Base-by-base conservation (phyloP, 2,888 invertebrate genomes). In the Seira musarum region DNA sequence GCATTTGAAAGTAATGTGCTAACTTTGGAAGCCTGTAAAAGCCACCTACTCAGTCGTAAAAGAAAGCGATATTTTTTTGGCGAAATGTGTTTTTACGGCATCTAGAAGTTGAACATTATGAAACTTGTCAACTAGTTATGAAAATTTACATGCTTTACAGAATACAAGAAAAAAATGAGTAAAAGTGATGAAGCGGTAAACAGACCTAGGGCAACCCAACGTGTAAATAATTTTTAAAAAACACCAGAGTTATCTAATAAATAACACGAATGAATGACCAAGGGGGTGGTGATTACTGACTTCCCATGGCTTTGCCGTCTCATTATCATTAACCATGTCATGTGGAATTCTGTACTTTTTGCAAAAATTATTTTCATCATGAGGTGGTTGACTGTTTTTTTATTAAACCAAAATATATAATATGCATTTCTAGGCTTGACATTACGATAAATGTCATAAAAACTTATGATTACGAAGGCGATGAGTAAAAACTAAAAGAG, bases 261-360 rank as follows among this genome's bases (percentile, higher is more conserved):
- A 40, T 13, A 40, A 40, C 6, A 8, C 13, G 40, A 40, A 40
- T 40, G 40, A 40, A 40, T 40, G 40, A 13, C 57, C n/a, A 61
- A 61, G 22, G 61, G 19, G 13, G 46, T 46, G 46, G 8, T 2
- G 19, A 61, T 13, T 57, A 5, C 17, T 63, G n/a, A 63, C 63
- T 22, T 21, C 63, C 63, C 63, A 64, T 64, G 25, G 64, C 30
- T 64, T 64, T n/a, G 8, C 25, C 21, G 24, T 64, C 64, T 63
- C 63, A 63, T 63, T 21, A 21, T 3, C 63, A 63, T n/a, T 63
- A 63, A 63, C 21, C n/a, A n/a, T n/a, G n/a, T n/a, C n/a, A n/a
- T n/a, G n/a, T n/a, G n/a, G n/a, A 61, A 19, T 61, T n/a, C 61
- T 53, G 19, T 22, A n/a, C n/a, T 49, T n/a, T n/a, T n/a, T 8